These are phyloP conservation scores for Halcyon badia DNA, from an alignment of 2,797 vertebrate genomes.

Conservation along the genomic window DNA sequence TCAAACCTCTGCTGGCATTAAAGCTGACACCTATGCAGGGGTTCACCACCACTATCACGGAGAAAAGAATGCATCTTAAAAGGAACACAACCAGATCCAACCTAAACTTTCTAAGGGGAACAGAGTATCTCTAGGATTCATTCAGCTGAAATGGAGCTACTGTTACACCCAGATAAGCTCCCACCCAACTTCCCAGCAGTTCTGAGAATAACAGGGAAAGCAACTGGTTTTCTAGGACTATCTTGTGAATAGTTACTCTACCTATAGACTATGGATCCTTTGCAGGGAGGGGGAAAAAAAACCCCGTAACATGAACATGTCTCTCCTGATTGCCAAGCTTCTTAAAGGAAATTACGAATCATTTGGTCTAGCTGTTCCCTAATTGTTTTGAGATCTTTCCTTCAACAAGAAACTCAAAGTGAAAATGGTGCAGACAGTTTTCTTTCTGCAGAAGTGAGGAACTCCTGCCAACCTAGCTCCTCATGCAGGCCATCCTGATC, in stretches of 20 bases:
- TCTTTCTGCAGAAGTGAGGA: neutral
- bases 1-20: conserved; percentile 71
- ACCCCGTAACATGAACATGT: rapidly evolving
- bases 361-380: neutral
- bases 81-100: neutral
- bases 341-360: neutral
- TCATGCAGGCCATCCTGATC: neutral
- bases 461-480: neutral
- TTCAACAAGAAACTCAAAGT: neutral
- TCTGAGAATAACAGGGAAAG: neutral
- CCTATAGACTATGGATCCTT: neutral
- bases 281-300: neutral
- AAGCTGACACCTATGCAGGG: conserved; percentile 49
- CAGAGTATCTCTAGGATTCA: neutral
- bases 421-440: neutral
- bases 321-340: neutral
- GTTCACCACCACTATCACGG: neutral
- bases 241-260: neutral
- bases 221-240: neutral
- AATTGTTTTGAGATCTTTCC: neutral
- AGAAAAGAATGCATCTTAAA: conserved; percentile 34
- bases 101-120: neutral
- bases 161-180: neutral
- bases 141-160: neutral
- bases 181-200: conserved; percentile 5